Base-by-base conservation (phyloP, 1,140 invertebrate species). In the Ctenoplectra terminalis region DNA sequence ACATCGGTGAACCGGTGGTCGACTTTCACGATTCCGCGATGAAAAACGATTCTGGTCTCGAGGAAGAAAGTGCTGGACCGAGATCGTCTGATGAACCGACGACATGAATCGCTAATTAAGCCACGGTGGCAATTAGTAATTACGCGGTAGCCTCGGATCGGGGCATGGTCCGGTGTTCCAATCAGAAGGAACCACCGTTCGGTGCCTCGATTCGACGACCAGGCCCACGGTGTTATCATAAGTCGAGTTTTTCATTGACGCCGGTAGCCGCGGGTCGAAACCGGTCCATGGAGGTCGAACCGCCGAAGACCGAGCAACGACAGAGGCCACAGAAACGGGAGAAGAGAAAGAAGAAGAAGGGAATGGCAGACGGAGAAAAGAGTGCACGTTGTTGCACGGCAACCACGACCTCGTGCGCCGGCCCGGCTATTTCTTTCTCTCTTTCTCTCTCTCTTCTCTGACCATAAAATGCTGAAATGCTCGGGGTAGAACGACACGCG, bases 221-320 rank as follows among this genome's bases (percentile, higher is more conserved):
- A 43, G 37, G 50, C 37, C 63, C 81, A 46, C 34, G 63, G 83
- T 72, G 88, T 91, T 90, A 92, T 92, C 90, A 89, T 89, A 84
- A 87, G 83, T 90, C 88, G 85, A 88, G 87, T 92, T 91, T 92
- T 92, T 92, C 88, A 91, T 91, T 90, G 90, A 92, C 85, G 82
- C 83, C 85, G 78, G 83, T 89, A 89, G 86, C 83, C 78, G 81
- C 82, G 84, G 73, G 69, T 87, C 82, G 76, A 87, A 91, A 91
- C 90, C 90, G 90, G 86, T 88, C 81, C 78, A 83, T 63, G 85
- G 82, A 81, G 83, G 82, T 79, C 82, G 85, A 78, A 69, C 61
- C 70, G 58, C 70, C 46, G 70, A 74, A 58, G 70, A 66, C 58
- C 37, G 20, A 23, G 67, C 48, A 50, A 46, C 69, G 66, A 71